Evolutionary conservation across 2,797 vertebrate genomes (phyloP).

Genomic region (Melanotaenia nigrans): DNA sequence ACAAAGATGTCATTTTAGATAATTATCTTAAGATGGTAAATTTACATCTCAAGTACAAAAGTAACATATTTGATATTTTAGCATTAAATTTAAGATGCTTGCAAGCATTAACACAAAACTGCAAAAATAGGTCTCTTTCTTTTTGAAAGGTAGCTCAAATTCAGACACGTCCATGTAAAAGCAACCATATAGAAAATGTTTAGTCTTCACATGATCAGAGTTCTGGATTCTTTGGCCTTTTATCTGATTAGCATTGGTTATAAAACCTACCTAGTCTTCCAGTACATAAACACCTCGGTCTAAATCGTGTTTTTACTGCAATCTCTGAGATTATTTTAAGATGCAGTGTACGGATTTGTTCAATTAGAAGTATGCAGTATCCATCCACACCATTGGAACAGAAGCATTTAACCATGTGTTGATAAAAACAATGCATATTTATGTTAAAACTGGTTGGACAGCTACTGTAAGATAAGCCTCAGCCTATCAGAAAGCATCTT

Average conservation of each 20-base stretch:
- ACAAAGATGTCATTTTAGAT: too few relatives aligned
- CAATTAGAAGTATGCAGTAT: neutral
- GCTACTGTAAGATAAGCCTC: constrained; percentile 6
- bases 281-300: neutral
- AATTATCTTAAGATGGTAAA: neutral
- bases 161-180: neutral
- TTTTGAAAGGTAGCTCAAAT: neutral
- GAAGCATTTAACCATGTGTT: constrained; percentile 3
- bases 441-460: constrained; percentile 21
- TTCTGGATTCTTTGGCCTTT: constrained; percentile 41
- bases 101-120: neutral
- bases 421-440: constrained; percentile 23
- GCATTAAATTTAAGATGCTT: neutral
- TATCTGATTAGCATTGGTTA: constrained; percentile 43
- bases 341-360: neutral
- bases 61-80: neutral
- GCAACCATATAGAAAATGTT: neutral
- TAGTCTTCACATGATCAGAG: constrained; percentile 5
- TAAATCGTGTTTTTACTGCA: neutral
- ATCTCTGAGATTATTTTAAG: neutral
- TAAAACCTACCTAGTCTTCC: constrained; percentile 3
- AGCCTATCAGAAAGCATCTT: constrained; percentile 36
- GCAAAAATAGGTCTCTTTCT: neutral
- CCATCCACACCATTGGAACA: neutral
- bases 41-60: neutral